A percentile compares a stretch with the other conserved stretches of the same genome.
Evolutionary conservation across 2,888 invertebrate species (phyloP).

Genomic region (Adineta ricciae): DNA sequence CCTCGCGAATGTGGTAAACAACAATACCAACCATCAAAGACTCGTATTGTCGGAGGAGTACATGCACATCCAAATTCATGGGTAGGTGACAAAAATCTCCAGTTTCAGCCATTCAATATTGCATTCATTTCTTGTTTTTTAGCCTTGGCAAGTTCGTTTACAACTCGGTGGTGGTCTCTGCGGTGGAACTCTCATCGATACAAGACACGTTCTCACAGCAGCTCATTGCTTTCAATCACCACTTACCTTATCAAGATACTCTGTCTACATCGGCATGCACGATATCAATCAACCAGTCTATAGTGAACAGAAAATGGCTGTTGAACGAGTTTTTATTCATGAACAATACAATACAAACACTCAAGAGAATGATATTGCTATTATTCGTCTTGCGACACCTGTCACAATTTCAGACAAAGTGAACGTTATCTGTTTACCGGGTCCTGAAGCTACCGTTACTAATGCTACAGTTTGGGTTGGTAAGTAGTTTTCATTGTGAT

Average conservation of each 20-base stretch:
- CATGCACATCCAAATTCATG: neutral
- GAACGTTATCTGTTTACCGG: neutral
- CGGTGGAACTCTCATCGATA: neutral
- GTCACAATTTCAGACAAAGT: neutral
- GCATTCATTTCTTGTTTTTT: neutral
- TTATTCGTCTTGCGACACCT: neutral
- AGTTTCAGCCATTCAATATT: too few relatives aligned
- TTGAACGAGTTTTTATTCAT: neutral
- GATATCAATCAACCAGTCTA: neutral
- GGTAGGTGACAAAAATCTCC: neutral
- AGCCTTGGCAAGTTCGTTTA: slow-evolving; percentile 1
- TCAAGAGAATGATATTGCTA: neutral
- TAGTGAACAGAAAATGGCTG: neutral
- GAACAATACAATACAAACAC: neutral
- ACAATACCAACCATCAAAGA: neutral
- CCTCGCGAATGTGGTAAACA: neutral
- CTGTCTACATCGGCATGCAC: neutral
- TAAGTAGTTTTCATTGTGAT: neutral
- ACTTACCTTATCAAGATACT: neutral
- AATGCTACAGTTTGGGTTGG: neutral
- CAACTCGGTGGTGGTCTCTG: neutral
- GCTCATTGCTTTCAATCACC: neutral
- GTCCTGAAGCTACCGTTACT: neutral
- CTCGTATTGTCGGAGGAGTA: neutral
- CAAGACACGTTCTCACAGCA: neutral